Conservation (phyloP, 1,140 invertebrate genomes). For the Macrotrachela quadricornifera region DNA sequence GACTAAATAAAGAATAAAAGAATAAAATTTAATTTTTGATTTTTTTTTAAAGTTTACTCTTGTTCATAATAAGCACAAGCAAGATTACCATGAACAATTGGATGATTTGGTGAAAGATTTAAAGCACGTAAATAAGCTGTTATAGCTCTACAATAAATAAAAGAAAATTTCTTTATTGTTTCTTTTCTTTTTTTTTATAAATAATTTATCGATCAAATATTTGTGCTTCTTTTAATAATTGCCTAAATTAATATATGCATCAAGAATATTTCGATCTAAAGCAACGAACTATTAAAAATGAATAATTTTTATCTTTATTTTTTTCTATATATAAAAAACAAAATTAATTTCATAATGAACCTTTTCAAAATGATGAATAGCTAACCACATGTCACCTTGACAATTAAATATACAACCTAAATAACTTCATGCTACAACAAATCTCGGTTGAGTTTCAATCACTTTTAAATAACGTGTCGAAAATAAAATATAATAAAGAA, state of each 20-base stretch:
- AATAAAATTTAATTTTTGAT: too few species aligned
- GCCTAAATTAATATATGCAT: constrained; percentile 96
- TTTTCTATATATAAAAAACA: background rate
- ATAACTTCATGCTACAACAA: constrained; percentile 99
- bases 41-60: constrained; percentile 41
- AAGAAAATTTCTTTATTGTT: too few species aligned
- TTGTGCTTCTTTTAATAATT: constrained; percentile 94
- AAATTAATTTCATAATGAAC: constrained; percentile 13
- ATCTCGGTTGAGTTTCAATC: constrained; percentile 93
- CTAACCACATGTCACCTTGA: constrained; percentile 98
- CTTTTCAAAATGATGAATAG: constrained; percentile 99
- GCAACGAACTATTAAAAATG: constrained; percentile 77
- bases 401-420: constrained; percentile 98
- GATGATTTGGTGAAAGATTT: constrained; percentile 86
- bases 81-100: constrained; percentile 89
- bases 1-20: too few species aligned
- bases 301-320: too few species aligned
- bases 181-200: too few species aligned
- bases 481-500: constrained; percentile 26
- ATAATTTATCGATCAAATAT: constrained; percentile 58
- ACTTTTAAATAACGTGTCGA: constrained; percentile 99
- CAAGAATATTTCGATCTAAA: constrained; percentile 91
- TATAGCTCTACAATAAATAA: constrained; percentile 46
- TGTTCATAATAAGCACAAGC: constrained; percentile 99
- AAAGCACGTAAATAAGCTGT: constrained; percentile 89